Base-by-base conservation (phyloP, 2,113 vertebrate species). In the Lampris incognitus region DNA sequence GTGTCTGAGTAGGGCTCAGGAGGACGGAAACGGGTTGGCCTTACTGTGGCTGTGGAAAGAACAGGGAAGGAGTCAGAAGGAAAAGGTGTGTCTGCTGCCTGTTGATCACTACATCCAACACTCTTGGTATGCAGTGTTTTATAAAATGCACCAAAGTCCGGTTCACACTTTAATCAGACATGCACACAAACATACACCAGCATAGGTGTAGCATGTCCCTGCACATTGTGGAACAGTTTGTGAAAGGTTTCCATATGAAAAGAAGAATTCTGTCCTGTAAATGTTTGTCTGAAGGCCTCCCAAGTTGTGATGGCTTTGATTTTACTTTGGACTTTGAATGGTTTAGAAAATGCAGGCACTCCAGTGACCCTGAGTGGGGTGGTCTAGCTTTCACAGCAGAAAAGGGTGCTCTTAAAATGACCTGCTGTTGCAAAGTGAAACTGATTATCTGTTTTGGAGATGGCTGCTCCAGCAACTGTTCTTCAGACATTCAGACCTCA, bases 71-170 rank as follows among this genome's bases (percentile, higher is more conserved):
- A 91, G 88, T 82, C 81, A 41, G 64, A 79, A 93, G 92, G 92
- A 93, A 93, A 93, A 92, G 93, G 92, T 62, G 92, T 91, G 72
- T 72, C 81, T 87, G 74, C 72, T 77, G 76, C 68, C 68, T 85
- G 76, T 84, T 72, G 58, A 82, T 72, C 66, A 72, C 82, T 66
- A 69, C 82, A 86, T 85, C 78, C 86, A 85, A 60, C 56, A 71
- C 52, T 46, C 69, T 66, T 74, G 60, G 80, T 73, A 85, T 66
- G 39, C 57, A 72, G 71, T 36, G 73, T 77, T 91, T 85, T 90
- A 86, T 91, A 90, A 89, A 72, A 81, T 61, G 49, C 13, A 50
- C 57, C 13, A 10, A 10, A 72, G 76, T 79, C 85, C 75, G 66
- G 67, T 80, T 76, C 61, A 70, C 72, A 70, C 51, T 57, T 36